Conservation (phyloP, 2,113 vertebrate genomes). For the Eptatretus burgeri region DNA sequence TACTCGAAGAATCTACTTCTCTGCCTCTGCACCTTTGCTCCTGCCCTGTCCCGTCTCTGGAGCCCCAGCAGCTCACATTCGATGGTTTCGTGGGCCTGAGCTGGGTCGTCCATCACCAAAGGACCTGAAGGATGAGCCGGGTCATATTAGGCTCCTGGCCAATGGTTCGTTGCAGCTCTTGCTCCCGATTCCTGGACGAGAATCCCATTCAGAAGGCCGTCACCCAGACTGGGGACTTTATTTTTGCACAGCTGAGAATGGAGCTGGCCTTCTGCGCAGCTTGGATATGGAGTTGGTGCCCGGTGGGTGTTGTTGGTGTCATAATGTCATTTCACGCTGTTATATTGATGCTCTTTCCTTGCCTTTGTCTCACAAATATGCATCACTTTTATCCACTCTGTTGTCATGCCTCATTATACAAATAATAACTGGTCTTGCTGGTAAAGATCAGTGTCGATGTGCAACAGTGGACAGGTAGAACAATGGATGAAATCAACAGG, state of each 20-base stretch:
- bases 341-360: background rate
- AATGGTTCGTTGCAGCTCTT: slow-evolving; percentile 4
- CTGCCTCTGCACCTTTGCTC: background rate
- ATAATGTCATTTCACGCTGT: background rate
- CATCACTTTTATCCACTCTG: background rate
- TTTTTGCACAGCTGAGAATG: slow-evolving; percentile 2
- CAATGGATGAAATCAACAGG: too few species aligned
- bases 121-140: background rate
- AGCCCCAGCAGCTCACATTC: background rate
- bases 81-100: background rate
- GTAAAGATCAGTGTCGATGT: too few species aligned
- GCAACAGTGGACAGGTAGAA: background rate
- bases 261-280: slow-evolving; percentile 1
- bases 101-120: background rate
- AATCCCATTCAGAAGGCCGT: background rate
- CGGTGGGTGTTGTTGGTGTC: background rate
- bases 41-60: slow-evolving; percentile 4
- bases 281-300: background rate
- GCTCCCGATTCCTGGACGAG: background rate
- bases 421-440: too few species aligned
- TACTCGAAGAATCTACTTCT: background rate
- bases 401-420: too few species aligned
- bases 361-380: background rate
- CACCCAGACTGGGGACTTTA: background rate
- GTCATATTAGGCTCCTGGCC: background rate